Evolutionary conservation across 2,113 vertebrate species (phyloP), one percentile per base, ranked within the genome.

Genomic region (Reinhardtius hippoglossoides): DNA sequence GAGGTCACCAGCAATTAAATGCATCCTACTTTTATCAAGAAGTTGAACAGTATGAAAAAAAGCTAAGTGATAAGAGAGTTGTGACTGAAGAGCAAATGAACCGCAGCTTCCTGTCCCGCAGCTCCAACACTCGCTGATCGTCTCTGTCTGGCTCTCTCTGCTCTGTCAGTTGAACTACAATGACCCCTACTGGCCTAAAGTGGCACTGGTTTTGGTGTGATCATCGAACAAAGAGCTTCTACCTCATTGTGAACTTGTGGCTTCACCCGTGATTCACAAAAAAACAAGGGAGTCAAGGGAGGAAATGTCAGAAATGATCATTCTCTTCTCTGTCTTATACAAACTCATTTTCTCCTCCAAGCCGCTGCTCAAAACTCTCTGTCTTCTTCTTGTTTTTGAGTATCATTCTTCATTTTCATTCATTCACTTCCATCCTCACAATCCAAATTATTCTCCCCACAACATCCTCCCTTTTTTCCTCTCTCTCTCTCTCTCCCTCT

Each of bases 111-210:
- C 73, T 48, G 67, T 79, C 79, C 71, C 46, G 15, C 67, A 63
- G 61, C 64, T 63, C 76, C 73, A 10, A 12, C 61, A 5, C 31
- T 52, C 69, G 3, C 65, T 0, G 74, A 52, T 56, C 2, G 21
- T 37, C 64, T 37, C 64, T 24, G 54, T 9, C 46, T 72, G 15
- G 12, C 21, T 24, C 13, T 4, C 7, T 0, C 48, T 54, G 71
- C 69, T 89, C 86, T 87, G 90, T 92, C 89, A 85, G 90, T 93
- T 95, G 91, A 95, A 87, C 95, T 94, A 92, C 93, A 95, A 91
- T 94, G 95, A 95, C 96, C 96, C 95, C 97, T 96, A 91, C 94
- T 96, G 96, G 95, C 48, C 5, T 59, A 57, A 69, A 67, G 2
- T 1, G 63, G 89, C 74, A 93, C 79, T 89, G 59, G 20, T 10